Evolutionary conservation across 2,888 invertebrate species (phyloP).

Genomic region (Acrobasis consociella): DNA sequence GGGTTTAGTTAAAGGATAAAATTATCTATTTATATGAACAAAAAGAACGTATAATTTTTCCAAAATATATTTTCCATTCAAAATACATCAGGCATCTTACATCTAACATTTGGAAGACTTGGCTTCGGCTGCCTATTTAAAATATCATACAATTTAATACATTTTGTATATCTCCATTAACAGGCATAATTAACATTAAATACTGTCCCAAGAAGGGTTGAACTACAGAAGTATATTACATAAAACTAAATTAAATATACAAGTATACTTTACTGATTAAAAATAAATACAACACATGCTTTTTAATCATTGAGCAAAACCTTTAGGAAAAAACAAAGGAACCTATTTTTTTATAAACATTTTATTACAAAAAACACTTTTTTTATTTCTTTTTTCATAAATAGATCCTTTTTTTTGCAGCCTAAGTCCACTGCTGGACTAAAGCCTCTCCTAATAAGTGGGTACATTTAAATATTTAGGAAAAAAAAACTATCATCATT

Average conservation of each 20-base stretch:
- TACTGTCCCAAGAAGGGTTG: background rate
- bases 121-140: constrained; percentile 1
- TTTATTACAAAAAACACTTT: background rate
- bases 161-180: constrained; percentile 7
- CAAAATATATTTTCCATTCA: constrained; percentile 42
- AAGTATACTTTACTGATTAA: background rate
- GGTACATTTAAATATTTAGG: too few relatives aligned
- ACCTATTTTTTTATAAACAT: background rate
- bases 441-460: too few relatives aligned
- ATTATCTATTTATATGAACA: background rate
- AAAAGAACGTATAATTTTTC: constrained; percentile 32
- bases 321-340: background rate
- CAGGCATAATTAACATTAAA: background rate
- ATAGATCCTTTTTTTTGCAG: too few relatives aligned
- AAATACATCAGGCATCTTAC: constrained; percentile 36
- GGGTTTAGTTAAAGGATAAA: too few relatives aligned
- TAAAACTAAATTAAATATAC: background rate
- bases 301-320: constrained; percentile 1
- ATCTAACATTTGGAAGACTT: constrained; percentile 43
- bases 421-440: too few relatives aligned
- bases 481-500: background rate
- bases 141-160: constrained; percentile 23
- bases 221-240: background rate
- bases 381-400: background rate
- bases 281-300: background rate